Evolutionary conservation across 2,113 vertebrate genomes (phyloP), one percentile per base, ranked within the genome.

Genomic region (Myrmecophaga tridactyla): DNA sequence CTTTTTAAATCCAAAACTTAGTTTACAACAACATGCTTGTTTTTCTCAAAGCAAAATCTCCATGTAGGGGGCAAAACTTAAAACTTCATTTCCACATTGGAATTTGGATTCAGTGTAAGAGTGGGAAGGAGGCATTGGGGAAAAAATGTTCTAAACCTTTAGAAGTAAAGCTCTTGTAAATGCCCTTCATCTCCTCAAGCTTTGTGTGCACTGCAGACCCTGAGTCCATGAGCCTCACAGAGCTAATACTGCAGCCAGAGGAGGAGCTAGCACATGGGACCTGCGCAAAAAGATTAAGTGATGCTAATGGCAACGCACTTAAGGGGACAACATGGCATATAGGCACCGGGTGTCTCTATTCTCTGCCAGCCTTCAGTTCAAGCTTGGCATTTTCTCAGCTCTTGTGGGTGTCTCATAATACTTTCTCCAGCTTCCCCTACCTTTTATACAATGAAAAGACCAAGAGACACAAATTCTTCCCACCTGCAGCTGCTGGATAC

Each of bases 51-150:
- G 91, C 23, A 77, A 78, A 92, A 91, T 81, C 65, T 41, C 51
- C 18, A 34, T 1, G 2, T 31, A 48, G 51, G 43, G 13, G 10
- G 14, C 27, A 60, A 93, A 77, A 80, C 92, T 69, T 53, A 67
- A 92, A 94, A 48, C 76, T 84, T 29, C 11, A 41, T 80, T 75
- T 86, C 85, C 76, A 78, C 46, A 29, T 17, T 51, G 75, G 43
- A 88, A 87, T 94, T 93, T 86, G 76, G 48, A 89, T 83, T 97
- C 63, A 27, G 1, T 89, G 14, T 92, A 53, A 90, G 43, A 84
- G n/a, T 92, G 39, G 27, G 65, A 95, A 86, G 73, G 76, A 65
- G 21, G 18, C 41, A n/a, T 0, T 86, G 31, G 77, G 23, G 0
- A 9, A 11, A 51, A 67, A 63, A 46, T 39, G 7, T 31, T 7